Conservation (phyloP, 2,888 invertebrate species). For the Sesia apiformis region DNA sequence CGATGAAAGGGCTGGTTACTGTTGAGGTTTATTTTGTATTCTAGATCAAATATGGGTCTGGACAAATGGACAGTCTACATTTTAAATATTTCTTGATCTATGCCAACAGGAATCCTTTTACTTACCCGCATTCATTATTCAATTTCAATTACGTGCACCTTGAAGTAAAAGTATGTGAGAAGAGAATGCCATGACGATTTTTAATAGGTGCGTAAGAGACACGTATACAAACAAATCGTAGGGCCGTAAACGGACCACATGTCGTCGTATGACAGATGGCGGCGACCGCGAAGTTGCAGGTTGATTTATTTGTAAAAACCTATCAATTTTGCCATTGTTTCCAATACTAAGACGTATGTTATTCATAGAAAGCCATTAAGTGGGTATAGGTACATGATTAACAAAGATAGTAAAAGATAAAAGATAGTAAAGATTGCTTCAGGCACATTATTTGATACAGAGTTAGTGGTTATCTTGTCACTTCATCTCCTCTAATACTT, state of each 20-base stretch:
- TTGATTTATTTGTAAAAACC: constrained; percentile 23
- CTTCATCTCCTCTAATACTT: too few species aligned
- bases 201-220: constrained; percentile 22
- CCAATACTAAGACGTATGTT: too few species aligned
- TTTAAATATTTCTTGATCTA: constrained; percentile 23
- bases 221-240: constrained; percentile 62
- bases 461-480: too few species aligned
- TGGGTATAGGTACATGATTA: too few species aligned
- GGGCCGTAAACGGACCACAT: constrained; percentile 56
- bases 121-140: constrained; percentile 68
- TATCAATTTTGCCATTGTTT: neutral
- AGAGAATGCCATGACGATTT: constrained; percentile 18
- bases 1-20: too few species aligned
- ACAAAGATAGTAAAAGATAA: too few species aligned
- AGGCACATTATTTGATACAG: too few species aligned
- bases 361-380: too few species aligned
- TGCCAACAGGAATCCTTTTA: constrained; percentile 57
- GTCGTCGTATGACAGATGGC: constrained; percentile 61
- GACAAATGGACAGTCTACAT: too few species aligned
- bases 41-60: too few species aligned
- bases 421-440: too few species aligned
- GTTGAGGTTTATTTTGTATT: too few species aligned
- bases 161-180: constrained; percentile 51
- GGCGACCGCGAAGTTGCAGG: constrained; percentile 43
- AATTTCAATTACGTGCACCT: constrained; percentile 64